Base-by-base conservation (phyloP, 2,797 vertebrate species). In the Lates japonicus region DNA sequence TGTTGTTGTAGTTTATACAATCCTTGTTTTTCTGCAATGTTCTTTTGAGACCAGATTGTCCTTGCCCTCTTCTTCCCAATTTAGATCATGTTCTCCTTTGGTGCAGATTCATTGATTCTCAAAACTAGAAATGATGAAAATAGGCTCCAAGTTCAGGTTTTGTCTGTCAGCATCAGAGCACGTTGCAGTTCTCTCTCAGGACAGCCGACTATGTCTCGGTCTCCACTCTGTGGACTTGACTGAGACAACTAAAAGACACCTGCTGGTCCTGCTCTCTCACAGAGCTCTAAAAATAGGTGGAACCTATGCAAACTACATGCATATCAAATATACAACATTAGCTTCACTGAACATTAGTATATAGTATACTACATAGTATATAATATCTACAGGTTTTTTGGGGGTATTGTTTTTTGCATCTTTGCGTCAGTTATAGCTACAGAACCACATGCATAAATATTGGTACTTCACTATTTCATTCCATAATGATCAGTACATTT, bases 91-190 rank as follows among this genome's bases (percentile, higher is more conserved):
- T 48, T n/a, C 13, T 12, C 5, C 49, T 29, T 63, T n/a, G 39
- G 14, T 70, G 51, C 65, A 42, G 14, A 62, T 80, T 52, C 7
- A 14, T 65, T 61, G 46, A 60, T 62, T 46, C 7, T 59, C 7
- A 60, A 70, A 66, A 31, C 19, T n/a, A 66, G 10, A 13, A 39
- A 55, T 29, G 46, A 66, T 25, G 12, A 70, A 51, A 31, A 29
- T 4, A 22, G 48, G 31, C 11, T 44, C 20, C 20, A 54, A 44
- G 20, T 55, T 35, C 19, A 69, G 58, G 9, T 65, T 65, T 65
- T 48, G 25, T 52, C 20, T n/a, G 33, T 42, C 51, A 51, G 64
- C 60, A 58, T 41, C 39, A 46, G 16, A 29, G 48, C 11, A 33
- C 13, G 29, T 16, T 54, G 20, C 22, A 37, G 39, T 31, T 35